A percentile compares a stretch with the other conserved stretches of the same genome.
These are phyloP conservation scores for Poeciliopsis turneri DNA, from an alignment of 2,797 vertebrate genomes.

Conservation along the genomic window DNA sequence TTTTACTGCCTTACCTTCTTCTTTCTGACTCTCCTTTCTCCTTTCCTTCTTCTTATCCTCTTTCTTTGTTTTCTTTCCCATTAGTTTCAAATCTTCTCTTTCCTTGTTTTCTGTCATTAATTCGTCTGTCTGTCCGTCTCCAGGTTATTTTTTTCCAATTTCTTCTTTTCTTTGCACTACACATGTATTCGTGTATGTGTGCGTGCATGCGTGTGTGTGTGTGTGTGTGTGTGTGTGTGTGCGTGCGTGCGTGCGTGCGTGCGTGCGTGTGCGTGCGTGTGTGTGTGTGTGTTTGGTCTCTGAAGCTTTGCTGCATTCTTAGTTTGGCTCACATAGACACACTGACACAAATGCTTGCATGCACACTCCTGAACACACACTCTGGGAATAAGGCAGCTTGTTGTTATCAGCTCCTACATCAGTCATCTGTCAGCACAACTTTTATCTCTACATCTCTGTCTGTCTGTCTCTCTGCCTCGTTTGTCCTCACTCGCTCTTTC, in stretches of 20 bases:
- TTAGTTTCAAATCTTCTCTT: background rate
- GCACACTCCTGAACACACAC: constrained; percentile 22
- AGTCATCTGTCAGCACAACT: constrained; percentile 73
- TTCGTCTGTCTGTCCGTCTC: background rate
- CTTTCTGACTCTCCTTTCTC: background rate
- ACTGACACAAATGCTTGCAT: constrained; percentile 17
- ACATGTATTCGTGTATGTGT: background rate
- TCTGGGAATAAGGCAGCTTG: constrained; percentile 48
- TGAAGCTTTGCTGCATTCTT: constrained; percentile 29
- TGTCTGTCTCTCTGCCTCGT: constrained; percentile 43
- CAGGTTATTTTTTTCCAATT: background rate
- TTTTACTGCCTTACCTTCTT: background rate
- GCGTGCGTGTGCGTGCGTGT: background rate
- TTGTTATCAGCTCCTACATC: constrained; percentile 73
- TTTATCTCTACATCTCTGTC: constrained; percentile 64
- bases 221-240: background rate
- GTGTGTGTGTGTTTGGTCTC: background rate
- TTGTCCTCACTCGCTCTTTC: constrained; percentile 9
- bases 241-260: fast-evolving
- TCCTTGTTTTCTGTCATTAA: background rate
- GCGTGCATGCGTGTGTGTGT: no score
- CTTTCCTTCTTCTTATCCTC: background rate
- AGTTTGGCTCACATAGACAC: constrained; percentile 13
- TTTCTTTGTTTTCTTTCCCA: background rate
- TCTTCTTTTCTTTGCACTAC: constrained; percentile 10